Conservation (phyloP, 64 coral and sea anemone species). For the Catalaphyllia jardinei region DNA sequence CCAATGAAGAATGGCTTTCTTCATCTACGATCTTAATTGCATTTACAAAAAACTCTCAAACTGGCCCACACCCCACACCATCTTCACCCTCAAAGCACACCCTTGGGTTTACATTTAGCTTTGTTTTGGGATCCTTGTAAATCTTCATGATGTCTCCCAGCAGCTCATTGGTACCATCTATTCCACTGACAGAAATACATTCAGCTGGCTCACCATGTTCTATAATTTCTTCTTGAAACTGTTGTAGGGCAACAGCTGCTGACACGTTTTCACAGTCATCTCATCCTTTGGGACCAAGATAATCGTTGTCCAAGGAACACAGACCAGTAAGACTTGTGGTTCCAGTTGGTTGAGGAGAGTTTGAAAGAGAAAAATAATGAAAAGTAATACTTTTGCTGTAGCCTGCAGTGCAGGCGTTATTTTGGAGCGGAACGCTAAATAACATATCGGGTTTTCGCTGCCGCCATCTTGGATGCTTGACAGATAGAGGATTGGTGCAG, state of each 20-base stretch:
- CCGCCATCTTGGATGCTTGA: no score
- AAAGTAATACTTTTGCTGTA: no score
- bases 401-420: no score
- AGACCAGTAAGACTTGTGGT: not conserved
- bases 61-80: slow-evolving; percentile 44
- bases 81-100: slow-evolving; percentile 63
- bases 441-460: no score
- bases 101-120: slow-evolving; percentile 14
- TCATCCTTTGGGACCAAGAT: not conserved
- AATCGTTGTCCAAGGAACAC: not conserved
- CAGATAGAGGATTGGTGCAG: no score
- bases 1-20: slow-evolving; percentile 14
- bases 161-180: slow-evolving; percentile 35
- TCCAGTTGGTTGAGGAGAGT: not conserved
- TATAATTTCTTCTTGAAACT: slow-evolving; percentile 9
- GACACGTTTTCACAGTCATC: not conserved
- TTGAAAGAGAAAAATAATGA: slow-evolving; percentile 2
- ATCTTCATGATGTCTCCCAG: slow-evolving; percentile 41
- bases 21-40: slow-evolving; percentile 51
- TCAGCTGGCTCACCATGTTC: not conserved
- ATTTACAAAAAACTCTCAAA: slow-evolving; percentile 32
- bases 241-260: slow-evolving; percentile 24
- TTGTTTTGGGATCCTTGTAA: slow-evolving; percentile 57
- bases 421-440: no score
- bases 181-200: slow-evolving; percentile 23